These are phyloP conservation scores for Cottus gobio DNA, from an alignment of 2,113 vertebrate species.

Conservation along the genomic window DNA sequence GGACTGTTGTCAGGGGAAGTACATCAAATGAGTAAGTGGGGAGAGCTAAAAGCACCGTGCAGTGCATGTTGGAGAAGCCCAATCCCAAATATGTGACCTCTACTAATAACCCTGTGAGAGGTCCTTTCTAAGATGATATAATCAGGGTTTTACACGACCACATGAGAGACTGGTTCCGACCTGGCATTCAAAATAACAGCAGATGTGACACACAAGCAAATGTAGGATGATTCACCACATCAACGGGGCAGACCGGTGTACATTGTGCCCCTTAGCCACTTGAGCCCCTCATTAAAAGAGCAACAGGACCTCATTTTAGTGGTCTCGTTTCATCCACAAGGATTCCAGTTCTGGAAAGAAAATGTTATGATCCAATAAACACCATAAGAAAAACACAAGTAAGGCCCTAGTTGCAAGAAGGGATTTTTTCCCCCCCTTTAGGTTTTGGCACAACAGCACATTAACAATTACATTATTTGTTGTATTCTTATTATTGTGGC, in stretches of 20 bases:
- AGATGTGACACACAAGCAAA: not conserved
- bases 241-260: not conserved
- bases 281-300: not conserved
- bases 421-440: too few relatives aligned
- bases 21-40: constrained; percentile 24
- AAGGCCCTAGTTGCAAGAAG: not conserved
- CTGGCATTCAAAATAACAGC: not conserved
- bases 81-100: not conserved
- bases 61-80: too few relatives aligned
- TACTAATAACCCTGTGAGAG: not conserved
- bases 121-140: constrained; percentile 6
- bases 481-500: too few relatives aligned
- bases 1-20: constrained; percentile 62
- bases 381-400: not conserved
- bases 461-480: too few relatives aligned
- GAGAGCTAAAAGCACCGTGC: not conserved
- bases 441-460: not conserved
- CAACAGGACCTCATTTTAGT: not conserved
- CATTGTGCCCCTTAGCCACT: not conserved
- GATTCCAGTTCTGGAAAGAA: not conserved
- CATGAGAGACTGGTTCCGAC: not conserved
- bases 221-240: not conserved
- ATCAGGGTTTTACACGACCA: not conserved
- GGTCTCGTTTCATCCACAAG: not conserved
- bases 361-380: not conserved